Conservation (phyloP, 2,797 vertebrate genomes). For the Crocodylus rhombifer region DNA sequence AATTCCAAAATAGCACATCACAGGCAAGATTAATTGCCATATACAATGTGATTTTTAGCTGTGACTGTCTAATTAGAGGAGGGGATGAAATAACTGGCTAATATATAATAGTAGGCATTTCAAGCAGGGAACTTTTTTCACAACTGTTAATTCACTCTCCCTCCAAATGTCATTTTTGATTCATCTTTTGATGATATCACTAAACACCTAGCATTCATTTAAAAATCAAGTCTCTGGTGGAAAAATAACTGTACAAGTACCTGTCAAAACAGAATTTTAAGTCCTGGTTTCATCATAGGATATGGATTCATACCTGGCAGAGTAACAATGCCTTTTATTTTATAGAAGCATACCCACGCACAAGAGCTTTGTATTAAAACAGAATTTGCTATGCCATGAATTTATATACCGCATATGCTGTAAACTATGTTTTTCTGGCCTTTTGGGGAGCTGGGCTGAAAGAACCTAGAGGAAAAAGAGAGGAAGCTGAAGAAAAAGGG, state of each 20-base stretch:
- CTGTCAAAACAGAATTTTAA: conserved; percentile 82
- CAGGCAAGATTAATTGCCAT: neutral
- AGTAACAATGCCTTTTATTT: conserved; percentile 79
- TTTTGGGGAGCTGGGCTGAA: conserved; percentile 30
- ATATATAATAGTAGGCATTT: neutral
- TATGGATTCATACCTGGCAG: conserved; percentile 60
- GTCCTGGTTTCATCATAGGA: conserved; percentile 68
- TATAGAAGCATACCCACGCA: conserved; percentile 74
- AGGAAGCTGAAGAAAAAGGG: neutral
- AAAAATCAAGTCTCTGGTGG: conserved; percentile 57
- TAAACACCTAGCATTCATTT: conserved; percentile 59
- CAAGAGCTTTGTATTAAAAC: conserved; percentile 76
- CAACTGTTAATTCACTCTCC: neutral
- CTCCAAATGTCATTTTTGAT: conserved; percentile 67
- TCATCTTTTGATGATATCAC: conserved; percentile 58
- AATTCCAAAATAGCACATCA: conserved; percentile 2
- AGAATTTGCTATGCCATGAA: conserved; percentile 66
- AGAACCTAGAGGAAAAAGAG: conserved; percentile 21
- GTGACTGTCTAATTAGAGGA: neutral
- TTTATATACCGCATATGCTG: conserved; percentile 49
- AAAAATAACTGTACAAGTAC: conserved; percentile 61
- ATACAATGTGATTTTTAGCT: neutral
- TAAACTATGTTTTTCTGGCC: conserved; percentile 27
- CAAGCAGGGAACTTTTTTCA: conserved; percentile 6
- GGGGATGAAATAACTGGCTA: neutral